phyloP scores from a whole-genome alignment of 2,113 vertebrate genomes.

The Alethe diademata region DNA sequence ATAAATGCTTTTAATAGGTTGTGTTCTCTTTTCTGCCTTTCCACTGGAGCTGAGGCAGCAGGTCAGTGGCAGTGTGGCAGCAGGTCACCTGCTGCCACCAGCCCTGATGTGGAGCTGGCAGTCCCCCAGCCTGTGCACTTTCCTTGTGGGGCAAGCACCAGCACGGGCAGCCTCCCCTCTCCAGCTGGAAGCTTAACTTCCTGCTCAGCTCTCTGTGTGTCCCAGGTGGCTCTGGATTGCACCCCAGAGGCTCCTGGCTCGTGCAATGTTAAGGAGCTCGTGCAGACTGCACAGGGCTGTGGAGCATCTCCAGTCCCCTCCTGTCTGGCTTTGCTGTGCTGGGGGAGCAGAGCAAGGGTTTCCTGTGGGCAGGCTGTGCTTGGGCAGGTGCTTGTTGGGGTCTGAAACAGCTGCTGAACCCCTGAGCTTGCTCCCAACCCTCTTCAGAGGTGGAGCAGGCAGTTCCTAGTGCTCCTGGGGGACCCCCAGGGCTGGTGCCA shows the following conservation, averaged over 20 bases:
- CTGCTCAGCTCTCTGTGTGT: not conserved
- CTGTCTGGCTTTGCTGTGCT: no score
- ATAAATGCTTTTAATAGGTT: not conserved
- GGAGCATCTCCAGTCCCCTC: not conserved
- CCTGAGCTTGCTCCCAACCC: not conserved
- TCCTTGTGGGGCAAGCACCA: fast-evolving
- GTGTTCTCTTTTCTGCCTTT: not conserved
- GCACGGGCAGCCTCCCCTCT: fast-evolving
- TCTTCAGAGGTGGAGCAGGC: not conserved
- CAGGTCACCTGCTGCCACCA: fast-evolving
- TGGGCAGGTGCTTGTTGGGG: not conserved
- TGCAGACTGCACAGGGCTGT: fast-evolving
- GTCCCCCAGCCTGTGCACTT: fast-evolving
- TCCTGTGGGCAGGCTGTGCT: not conserved
- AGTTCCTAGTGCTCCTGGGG: no score
- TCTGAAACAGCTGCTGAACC: not conserved
- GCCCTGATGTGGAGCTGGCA: fast-evolving
- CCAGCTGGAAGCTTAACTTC: not conserved
- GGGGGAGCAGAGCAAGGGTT: not conserved
- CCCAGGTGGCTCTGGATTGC: not conserved
- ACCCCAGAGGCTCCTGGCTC: fast-evolving
- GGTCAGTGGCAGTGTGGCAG: not conserved
- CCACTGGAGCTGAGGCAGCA: fast-evolving
- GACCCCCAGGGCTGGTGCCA: not conserved
- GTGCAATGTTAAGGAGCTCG: fast-evolving